Evolutionary conservation across 1,140 invertebrate genomes (phyloP).

Genomic region (Drosophila nannoptera): DNA sequence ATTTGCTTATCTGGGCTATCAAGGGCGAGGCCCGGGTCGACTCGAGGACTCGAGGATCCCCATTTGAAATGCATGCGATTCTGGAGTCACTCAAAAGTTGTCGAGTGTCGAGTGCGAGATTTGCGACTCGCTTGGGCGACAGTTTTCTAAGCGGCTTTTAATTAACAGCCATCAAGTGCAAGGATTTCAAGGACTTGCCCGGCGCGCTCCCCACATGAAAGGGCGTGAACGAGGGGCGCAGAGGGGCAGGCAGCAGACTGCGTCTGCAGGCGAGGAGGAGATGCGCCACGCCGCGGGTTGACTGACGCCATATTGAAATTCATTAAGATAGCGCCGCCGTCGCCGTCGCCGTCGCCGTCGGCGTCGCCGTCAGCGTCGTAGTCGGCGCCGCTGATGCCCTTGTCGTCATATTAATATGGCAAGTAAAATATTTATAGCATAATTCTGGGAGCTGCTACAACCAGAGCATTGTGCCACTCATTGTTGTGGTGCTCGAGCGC

Average conservation of each 20-base stretch:
- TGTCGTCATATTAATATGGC: slow-evolving; percentile 70
- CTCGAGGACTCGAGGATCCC: slow-evolving; percentile 28
- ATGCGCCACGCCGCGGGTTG: slow-evolving; percentile 14
- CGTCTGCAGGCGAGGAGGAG: too few species aligned
- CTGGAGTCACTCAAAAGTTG: slow-evolving; percentile 8
- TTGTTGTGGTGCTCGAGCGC: slow-evolving; percentile 60
- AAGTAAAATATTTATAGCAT: slow-evolving; percentile 78
- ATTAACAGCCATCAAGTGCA: slow-evolving; percentile 75
- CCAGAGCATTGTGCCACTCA: slow-evolving; percentile 69
- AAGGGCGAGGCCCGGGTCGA: not conserved
- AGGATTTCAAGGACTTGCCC: slow-evolving; percentile 65
- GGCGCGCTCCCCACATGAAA: slow-evolving; percentile 28
- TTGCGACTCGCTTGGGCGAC: slow-evolving; percentile 36
- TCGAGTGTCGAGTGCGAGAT: not conserved
- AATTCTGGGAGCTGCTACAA: slow-evolving; percentile 70
- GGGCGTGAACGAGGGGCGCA: not conserved
- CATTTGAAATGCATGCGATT: slow-evolving; percentile 33
- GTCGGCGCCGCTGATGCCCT: not conserved
- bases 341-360: too few species aligned
- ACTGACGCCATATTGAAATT: slow-evolving; percentile 74
- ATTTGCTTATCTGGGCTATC: slow-evolving; percentile 12
- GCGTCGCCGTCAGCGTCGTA: too few species aligned
- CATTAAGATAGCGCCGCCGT: slow-evolving; percentile 57
- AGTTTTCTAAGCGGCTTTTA: slow-evolving; percentile 73
- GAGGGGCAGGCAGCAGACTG: not conserved